Percentiles rank a stretch among this genome's conserved stretches.
Conservation (phyloP, 2,888 invertebrate genomes). For the Iphiclides podalirius region DNA sequence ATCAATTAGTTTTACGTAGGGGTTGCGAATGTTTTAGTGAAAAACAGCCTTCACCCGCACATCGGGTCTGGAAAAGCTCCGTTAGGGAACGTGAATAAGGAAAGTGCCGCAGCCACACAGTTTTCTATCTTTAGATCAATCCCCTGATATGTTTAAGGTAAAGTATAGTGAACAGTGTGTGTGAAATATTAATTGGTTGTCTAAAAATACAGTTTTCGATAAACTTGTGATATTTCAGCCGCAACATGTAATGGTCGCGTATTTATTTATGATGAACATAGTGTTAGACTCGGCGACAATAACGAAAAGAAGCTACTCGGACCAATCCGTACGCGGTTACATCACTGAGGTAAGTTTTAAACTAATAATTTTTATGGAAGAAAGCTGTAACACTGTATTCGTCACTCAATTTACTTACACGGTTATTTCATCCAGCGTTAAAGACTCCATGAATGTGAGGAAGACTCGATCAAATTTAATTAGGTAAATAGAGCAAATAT, state of each 20-base stretch:
- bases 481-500: too few species aligned
- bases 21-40: slow-evolving; percentile 6
- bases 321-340: slow-evolving; percentile 90
- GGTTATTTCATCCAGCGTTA: too few species aligned
- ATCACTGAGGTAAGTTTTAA: slow-evolving; percentile 85
- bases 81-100: slow-evolving; percentile 54
- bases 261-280: slow-evolving; percentile 56
- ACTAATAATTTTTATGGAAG: background rate
- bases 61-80: slow-evolving; percentile 38
- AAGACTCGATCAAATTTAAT: too few species aligned
- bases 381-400: too few species aligned
- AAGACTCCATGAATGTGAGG: too few species aligned
- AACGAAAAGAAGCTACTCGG: slow-evolving; percentile 86
- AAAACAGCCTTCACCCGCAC: slow-evolving; percentile 20
- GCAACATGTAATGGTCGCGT: slow-evolving; percentile 59
- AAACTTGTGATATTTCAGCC: slow-evolving; percentile 45
- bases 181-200: slow-evolving; percentile 12
- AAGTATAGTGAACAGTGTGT: slow-evolving; percentile 31
- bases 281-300: slow-evolving; percentile 60
- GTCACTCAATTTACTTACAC: too few species aligned
- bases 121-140: slow-evolving; percentile 52
- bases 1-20: too few species aligned
- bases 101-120: slow-evolving; percentile 41
- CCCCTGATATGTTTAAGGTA: slow-evolving; percentile 70
- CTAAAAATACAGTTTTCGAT: slow-evolving; percentile 33